Conservation (phyloP, 1,140 invertebrate species). For the Caenorhabditis briggsae region DNA sequence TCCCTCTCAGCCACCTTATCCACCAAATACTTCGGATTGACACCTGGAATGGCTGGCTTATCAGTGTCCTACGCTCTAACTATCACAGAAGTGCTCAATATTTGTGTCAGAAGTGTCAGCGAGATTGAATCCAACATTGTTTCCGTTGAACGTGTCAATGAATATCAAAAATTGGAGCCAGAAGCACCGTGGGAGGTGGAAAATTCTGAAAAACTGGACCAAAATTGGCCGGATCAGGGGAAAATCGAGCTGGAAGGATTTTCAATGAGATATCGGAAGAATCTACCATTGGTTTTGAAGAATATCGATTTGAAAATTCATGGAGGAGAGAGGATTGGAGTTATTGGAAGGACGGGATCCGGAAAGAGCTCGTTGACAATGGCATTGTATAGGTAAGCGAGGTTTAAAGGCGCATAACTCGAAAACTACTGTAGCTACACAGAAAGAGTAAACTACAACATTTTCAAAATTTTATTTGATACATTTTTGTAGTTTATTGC, state of each 20-base stretch:
- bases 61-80: constrained; percentile 76
- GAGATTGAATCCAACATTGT: constrained; percentile 69
- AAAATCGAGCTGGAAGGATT: constrained; percentile 77
- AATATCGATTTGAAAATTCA: constrained; percentile 57
- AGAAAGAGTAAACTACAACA: too few species aligned
- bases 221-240: constrained; percentile 78
- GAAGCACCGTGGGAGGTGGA: constrained; percentile 48
- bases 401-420: too few species aligned
- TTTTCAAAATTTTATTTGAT: too few species aligned
- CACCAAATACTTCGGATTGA: constrained; percentile 79
- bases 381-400: constrained; percentile 5
- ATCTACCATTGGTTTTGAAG: constrained; percentile 54
- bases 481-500: too few species aligned
- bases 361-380: constrained; percentile 73
- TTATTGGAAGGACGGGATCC: constrained; percentile 79
- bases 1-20: constrained; percentile 78
- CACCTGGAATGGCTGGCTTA: constrained; percentile 80
- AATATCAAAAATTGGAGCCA: constrained; percentile 55
- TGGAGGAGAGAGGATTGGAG: constrained; percentile 52
- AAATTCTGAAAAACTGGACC: constrained; percentile 43
- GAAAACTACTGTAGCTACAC: too few species aligned
- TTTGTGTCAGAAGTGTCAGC: constrained; percentile 63
- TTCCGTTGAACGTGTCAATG: constrained; percentile 63
- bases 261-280: constrained; percentile 62
- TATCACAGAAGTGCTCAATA: constrained; percentile 61